phyloP scores from a whole-genome alignment of 2,797 vertebrate species.

The Chanos chanos region DNA sequence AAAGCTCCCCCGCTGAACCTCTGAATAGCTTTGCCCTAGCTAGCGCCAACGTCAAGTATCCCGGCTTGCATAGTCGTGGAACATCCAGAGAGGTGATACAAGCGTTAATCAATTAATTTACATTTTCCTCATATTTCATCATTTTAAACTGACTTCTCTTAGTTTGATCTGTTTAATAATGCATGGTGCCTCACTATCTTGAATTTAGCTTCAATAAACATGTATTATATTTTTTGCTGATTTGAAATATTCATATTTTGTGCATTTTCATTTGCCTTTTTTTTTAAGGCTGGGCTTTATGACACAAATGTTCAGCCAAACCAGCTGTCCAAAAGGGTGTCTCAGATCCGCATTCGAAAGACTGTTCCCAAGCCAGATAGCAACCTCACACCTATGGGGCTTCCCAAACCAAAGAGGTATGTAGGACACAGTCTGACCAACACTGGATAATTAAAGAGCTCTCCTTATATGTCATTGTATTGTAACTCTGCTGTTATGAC shows the following conservation, averaged over 20 bases:
- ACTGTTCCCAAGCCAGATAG: constrained; percentile 84
- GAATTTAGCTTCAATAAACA: no score
- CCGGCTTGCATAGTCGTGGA: constrained; percentile 25
- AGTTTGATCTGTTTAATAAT: no score
- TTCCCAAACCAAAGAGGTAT: constrained; percentile 91
- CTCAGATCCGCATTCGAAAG: constrained; percentile 92
- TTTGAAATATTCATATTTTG: neutral
- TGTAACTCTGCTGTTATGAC: no score
- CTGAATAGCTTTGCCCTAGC: constrained; percentile 36
- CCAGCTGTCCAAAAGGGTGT: constrained; percentile 82
- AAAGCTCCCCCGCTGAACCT: constrained; percentile 24
- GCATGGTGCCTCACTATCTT: no score
- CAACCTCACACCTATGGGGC: constrained; percentile 92
- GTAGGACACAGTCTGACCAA: neutral
- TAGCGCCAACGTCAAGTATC: constrained; percentile 47
- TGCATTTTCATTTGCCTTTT: neutral
- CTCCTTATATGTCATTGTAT: no score
- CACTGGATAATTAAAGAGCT: no score
- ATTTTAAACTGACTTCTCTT: no score
- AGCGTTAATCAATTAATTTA: no score
- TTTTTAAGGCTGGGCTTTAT: constrained; percentile 33
- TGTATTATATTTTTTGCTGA: neutral
- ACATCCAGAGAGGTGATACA: constrained; percentile 30
- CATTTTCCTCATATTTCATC: no score
- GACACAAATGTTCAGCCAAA: constrained; percentile 47